Evolutionary conservation across 2,113 vertebrate genomes (phyloP).

Genomic region (Pteronura brasiliensis): DNA sequence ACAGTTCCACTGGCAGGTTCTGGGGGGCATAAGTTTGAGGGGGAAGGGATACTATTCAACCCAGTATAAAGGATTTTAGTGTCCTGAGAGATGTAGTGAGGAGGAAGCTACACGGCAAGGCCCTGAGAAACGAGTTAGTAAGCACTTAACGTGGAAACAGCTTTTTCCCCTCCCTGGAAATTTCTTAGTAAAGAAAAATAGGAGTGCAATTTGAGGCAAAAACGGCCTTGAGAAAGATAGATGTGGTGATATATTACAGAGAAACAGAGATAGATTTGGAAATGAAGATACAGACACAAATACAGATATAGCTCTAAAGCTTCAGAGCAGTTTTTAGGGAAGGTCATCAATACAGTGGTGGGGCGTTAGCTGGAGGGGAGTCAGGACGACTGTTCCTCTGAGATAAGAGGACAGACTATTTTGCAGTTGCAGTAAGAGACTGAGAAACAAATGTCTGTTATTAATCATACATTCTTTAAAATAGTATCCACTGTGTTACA

Average conservation of each 20-base stretch:
- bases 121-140: background rate
- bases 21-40: background rate
- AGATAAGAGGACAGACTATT: background rate
- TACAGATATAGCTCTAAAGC: background rate
- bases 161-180: background rate
- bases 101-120: background rate
- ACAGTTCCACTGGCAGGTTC: background rate
- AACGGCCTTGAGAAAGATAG: background rate
- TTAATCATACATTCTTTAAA: slow-evolving; percentile 9
- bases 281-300: background rate
- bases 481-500: background rate
- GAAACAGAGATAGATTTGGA: background rate
- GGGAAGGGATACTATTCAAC: background rate
- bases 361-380: background rate
- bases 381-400: background rate
- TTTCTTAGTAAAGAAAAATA: slow-evolving; percentile 17
- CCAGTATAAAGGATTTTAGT: background rate
- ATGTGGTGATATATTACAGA: background rate
- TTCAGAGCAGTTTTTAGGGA: background rate
- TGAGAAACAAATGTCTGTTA: background rate
- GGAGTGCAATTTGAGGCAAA: background rate
- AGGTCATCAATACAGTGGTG: background rate
- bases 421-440: slow-evolving; percentile 2
- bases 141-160: background rate
- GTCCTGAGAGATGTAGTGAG: background rate